Evolutionary conservation across 2,888 invertebrate genomes (phyloP).

Genomic region (Microctonus hyperodae): DNA sequence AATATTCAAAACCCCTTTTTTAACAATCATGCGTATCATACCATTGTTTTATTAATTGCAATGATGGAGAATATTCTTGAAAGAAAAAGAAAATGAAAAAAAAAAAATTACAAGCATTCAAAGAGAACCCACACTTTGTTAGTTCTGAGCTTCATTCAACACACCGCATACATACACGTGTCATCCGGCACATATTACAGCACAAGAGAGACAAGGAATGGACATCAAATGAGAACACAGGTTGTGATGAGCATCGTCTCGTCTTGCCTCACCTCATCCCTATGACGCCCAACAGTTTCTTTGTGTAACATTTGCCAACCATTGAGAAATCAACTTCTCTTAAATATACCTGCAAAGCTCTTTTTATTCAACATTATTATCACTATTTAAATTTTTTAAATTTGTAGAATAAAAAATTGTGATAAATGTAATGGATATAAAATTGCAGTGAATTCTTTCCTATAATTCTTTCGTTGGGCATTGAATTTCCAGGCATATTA

Average conservation of each 20-base stretch:
- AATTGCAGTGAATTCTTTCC: too few relatives aligned
- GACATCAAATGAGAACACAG: conserved; percentile 23
- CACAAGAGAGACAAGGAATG: conserved; percentile 14
- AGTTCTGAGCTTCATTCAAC: conserved; percentile 6
- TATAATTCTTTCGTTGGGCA: too few relatives aligned
- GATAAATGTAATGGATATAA: not conserved
- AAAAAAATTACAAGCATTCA: not conserved
- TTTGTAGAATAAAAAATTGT: not conserved
- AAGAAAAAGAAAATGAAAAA: not conserved
- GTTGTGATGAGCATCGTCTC: conserved; percentile 28
- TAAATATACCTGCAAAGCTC: conserved; percentile 4
- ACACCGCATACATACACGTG: not conserved
- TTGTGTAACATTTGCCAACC: conserved; percentile 7
- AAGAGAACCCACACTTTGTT: conserved; percentile 1
- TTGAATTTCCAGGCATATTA: too few relatives aligned
- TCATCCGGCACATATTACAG: not conserved
- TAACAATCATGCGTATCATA: not conserved
- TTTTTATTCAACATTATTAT: not conserved
- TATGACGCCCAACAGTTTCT: not conserved
- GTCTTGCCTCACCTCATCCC: conserved; percentile 9
- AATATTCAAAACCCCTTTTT: too few relatives aligned
- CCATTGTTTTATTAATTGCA: not conserved
- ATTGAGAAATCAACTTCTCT: conserved; percentile 16
- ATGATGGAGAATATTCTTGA: not conserved
- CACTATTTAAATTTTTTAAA: not conserved